Evolutionary conservation across 2,888 invertebrate species (phyloP), one percentile per base, ranked within the genome.

Genomic region (Drosophila cracens): DNA sequence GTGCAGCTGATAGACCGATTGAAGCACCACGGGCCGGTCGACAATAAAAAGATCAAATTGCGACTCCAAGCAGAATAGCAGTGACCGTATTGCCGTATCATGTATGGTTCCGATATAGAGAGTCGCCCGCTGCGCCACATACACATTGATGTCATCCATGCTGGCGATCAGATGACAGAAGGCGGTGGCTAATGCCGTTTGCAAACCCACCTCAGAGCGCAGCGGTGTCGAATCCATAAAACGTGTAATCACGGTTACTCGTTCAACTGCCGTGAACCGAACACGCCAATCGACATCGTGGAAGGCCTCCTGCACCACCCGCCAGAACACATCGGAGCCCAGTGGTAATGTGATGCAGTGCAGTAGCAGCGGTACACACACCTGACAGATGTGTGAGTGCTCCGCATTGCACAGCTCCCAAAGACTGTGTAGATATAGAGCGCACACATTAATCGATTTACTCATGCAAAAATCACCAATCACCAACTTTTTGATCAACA

Each of bases 21-120:
- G 98, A 48, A 99, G 95, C 36, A 99, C 97, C 95, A 99, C 97
- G 0, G 99, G 98, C 48, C 99, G 95, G 93, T 99, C 99, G 70
- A 98, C 96, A 72, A 99, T 98, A 75, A 99, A 98, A 72, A 97
- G 95, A 94, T 99, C 99, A 94, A 99, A 99, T 94, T 99, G 99
- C 0, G 98, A 97, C 94, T 99, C 99, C 94, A 99, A 94, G 93
- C 99, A 99, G 94, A 97, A 96, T 63, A 98, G 95, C 76, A 99
- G 94, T 67, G 98, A 95, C 96, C 97, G 93, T 48, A 99, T 95
- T 60, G 98, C 97, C 61, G 96, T 95, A 90, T 98, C 97, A 92
- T 98, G 98, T 87, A 99, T 96, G 21, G 98, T 98, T 82, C 99
- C 98, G 67, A 99, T 95, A 93, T 98, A 98, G 4, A 99, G 94